These are phyloP conservation scores for Myrmecobius fasciatus DNA, from an alignment of 2,113 vertebrate genomes.

Conservation along the genomic window DNA sequence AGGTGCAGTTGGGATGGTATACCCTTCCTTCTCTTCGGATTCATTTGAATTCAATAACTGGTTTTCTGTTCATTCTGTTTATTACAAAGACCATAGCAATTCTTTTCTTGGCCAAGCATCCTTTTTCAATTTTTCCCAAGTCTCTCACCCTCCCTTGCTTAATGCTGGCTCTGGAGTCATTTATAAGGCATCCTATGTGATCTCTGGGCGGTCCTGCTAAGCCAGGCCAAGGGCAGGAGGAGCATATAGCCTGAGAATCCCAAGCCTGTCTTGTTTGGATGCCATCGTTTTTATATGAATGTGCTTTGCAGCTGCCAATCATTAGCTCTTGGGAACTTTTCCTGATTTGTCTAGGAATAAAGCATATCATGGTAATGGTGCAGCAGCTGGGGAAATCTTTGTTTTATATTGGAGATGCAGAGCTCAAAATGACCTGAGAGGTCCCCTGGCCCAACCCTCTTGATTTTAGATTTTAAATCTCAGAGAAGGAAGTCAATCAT, in stretches of 20 bases:
- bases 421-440: no score
- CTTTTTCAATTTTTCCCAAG: no score
- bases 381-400: neutral
- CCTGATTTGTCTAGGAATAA: neutral
- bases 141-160: neutral
- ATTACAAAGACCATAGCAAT: neutral
- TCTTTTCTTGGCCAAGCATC: no score
- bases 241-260: neutral
- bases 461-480: neutral
- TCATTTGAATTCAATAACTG: no score
- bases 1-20: no score
- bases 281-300: neutral
- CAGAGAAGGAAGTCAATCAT: neutral
- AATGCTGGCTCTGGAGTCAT: neutral
- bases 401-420: neutral
- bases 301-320: neutral
- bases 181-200: no score
- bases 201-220: no score
- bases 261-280: neutral
- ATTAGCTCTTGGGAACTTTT: neutral
- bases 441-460: no score
- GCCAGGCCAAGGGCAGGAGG: neutral
- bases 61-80: neutral
- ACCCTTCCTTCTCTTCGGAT: no score
- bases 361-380: neutral